phyloP scores from a whole-genome alignment of 2,888 invertebrate species.

The Drosophila cracens region DNA sequence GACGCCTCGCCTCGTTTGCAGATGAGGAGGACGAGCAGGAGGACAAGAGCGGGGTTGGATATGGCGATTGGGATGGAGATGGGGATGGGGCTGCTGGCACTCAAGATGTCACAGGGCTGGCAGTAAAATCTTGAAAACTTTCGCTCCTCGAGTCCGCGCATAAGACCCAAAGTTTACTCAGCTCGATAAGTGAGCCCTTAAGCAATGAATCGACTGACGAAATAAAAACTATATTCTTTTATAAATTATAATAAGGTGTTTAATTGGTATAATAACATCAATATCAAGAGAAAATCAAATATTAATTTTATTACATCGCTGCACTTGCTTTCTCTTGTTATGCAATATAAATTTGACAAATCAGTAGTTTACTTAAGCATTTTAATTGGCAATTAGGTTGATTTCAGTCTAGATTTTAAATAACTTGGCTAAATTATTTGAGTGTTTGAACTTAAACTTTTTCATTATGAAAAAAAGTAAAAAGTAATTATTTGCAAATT shows the following conservation, averaged over 20 bases:
- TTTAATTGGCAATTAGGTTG: neutral
- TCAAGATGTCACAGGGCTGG: slow-evolving; percentile 58
- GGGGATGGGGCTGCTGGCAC: slow-evolving; percentile 17
- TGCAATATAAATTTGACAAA: neutral
- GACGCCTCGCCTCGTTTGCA: neutral
- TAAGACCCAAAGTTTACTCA: slow-evolving; percentile 56
- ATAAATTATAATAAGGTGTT: slow-evolving; percentile 8
- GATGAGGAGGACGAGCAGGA: neutral
- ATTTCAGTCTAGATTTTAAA: neutral
- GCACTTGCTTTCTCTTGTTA: neutral
- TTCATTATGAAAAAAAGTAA: too few species aligned
- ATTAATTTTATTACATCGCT: neutral
- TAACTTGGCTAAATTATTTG: neutral
- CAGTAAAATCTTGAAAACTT: slow-evolving; percentile 39
- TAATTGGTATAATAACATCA: slow-evolving; percentile 9
- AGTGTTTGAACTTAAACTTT: neutral
- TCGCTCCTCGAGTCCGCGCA: slow-evolving; percentile 36
- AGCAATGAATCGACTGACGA: slow-evolving; percentile 35
- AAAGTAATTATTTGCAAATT: neutral
- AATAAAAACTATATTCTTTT: slow-evolving; percentile 13
- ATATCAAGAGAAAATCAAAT: neutral
- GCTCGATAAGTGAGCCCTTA: slow-evolving; percentile 44
- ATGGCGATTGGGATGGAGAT: neutral
- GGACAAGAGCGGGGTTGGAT: neutral
- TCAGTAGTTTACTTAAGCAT: neutral